Percentiles rank a stretch among this genome's conserved stretches.
phyloP scores from a whole-genome alignment of 2,113 vertebrate species.

The Rhombomys opimus region DNA sequence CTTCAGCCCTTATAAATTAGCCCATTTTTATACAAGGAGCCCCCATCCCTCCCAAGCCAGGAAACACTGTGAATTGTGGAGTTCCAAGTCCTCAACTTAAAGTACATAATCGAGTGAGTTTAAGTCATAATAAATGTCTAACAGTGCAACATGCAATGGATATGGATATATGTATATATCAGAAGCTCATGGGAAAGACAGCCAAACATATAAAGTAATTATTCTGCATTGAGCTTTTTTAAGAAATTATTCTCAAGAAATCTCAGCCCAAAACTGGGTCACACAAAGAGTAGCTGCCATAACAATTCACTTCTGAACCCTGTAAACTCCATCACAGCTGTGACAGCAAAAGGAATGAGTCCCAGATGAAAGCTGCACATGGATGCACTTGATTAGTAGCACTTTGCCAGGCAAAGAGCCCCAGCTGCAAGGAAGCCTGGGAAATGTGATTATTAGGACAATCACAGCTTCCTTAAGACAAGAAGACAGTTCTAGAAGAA shows the following conservation, averaged over 20 bases:
- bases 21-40: neutral
- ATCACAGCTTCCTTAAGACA: neutral
- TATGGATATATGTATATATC: neutral
- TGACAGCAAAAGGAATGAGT: neutral
- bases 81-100: neutral
- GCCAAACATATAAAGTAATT: neutral
- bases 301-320: neutral
- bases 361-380: neutral
- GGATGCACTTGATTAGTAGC: neutral
- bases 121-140: neutral
- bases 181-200: neutral
- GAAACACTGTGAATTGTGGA: neutral
- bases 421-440: neutral
- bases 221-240: neutral
- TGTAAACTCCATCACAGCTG: neutral
- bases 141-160: neutral
- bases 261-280: neutral
- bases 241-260: constrained; percentile 37
- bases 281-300: neutral
- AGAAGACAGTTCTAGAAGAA: constrained; percentile 9
- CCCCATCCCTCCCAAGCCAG: neutral
- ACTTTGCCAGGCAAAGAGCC: neutral
- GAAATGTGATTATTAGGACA: neutral
- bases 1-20: neutral
- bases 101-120: neutral